Evolutionary conservation across 2,888 invertebrate genomes (phyloP).

Genomic region (Notodonta dromedarius): DNA sequence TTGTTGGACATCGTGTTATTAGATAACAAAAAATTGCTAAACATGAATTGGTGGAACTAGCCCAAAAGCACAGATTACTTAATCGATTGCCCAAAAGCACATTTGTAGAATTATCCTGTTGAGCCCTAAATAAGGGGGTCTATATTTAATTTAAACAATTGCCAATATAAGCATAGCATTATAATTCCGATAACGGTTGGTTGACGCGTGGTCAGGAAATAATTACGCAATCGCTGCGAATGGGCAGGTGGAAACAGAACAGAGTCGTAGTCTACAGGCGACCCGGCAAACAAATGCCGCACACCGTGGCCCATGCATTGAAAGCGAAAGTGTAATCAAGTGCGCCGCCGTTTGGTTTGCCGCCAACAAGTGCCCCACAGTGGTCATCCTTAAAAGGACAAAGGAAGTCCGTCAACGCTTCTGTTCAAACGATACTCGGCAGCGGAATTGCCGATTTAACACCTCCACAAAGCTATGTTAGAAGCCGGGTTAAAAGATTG

Average conservation of each 20-base stretch:
- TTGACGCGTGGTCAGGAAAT: not conserved
- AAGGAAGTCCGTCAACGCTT: constrained; percentile 51
- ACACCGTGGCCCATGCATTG: constrained; percentile 49
- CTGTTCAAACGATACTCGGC: constrained; percentile 6
- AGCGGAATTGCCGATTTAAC: not conserved
- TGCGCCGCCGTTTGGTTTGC: constrained; percentile 41
- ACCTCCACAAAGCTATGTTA: not conserved
- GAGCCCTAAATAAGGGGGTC: no score
- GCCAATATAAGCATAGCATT: not conserved
- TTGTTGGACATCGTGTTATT: no score
- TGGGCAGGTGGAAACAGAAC: not conserved
- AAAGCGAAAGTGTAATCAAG: constrained; percentile 76
- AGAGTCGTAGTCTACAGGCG: constrained; percentile 21
- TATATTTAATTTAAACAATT: no score
- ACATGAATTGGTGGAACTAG: no score
- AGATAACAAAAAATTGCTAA: no score
- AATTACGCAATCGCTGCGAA: not conserved
- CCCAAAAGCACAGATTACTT: no score
- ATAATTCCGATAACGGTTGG: not conserved
- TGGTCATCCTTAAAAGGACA: constrained; percentile 53
- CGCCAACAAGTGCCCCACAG: constrained; percentile 38
- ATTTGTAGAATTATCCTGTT: no score
- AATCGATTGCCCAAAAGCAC: no score
- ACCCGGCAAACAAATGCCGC: constrained; percentile 28
- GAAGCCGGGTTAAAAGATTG: not conserved